Conservation (phyloP, 2,797 vertebrate species). For the Eutrigla gurnardus region DNA sequence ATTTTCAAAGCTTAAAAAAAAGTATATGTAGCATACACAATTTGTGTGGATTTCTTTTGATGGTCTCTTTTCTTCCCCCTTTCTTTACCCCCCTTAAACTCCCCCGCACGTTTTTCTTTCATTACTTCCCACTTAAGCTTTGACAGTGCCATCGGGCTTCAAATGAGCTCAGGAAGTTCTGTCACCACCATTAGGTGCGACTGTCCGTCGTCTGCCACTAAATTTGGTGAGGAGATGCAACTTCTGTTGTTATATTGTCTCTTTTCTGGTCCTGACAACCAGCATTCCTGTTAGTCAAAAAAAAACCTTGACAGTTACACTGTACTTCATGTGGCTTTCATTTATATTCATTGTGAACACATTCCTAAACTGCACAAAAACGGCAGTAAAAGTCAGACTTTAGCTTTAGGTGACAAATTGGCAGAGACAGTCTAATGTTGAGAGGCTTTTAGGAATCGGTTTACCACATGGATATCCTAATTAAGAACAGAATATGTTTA, state of each 20-base stretch:
- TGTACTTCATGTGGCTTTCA: slow-evolving; percentile 57
- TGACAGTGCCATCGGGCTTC: slow-evolving; percentile 89
- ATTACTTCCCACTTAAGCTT: slow-evolving; percentile 82
- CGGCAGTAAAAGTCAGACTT: slow-evolving; percentile 52
- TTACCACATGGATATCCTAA: slow-evolving; percentile 51
- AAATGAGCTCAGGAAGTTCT: slow-evolving; percentile 82
- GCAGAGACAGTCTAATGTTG: slow-evolving; percentile 57
- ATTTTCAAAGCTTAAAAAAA: slow-evolving; percentile 47
- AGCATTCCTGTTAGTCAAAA: slow-evolving; percentile 43
- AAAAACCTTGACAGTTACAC: slow-evolving; percentile 33
- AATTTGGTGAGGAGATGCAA: slow-evolving; percentile 88
- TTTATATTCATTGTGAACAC: slow-evolving; percentile 64
- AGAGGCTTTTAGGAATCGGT: slow-evolving; percentile 55
- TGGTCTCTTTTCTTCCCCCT: slow-evolving; percentile 12
- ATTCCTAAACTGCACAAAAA: slow-evolving; percentile 57
- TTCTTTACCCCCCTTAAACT: background rate
- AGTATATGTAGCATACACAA: slow-evolving; percentile 25
- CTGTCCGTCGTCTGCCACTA: slow-evolving; percentile 85
- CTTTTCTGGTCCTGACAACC: slow-evolving; percentile 25
- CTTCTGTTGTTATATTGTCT: slow-evolving; percentile 12
- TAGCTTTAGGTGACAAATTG: slow-evolving; percentile 65
- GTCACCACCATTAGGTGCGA: slow-evolving; percentile 88
- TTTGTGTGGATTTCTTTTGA: slow-evolving; percentile 34
- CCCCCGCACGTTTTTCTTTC: slow-evolving; percentile 9
- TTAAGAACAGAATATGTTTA: slow-evolving; percentile 39